Evolutionary conservation across 37 sponge, comb jelly and placozoan species (phyloP).

Genomic region (Amphimedon queenslandica): DNA sequence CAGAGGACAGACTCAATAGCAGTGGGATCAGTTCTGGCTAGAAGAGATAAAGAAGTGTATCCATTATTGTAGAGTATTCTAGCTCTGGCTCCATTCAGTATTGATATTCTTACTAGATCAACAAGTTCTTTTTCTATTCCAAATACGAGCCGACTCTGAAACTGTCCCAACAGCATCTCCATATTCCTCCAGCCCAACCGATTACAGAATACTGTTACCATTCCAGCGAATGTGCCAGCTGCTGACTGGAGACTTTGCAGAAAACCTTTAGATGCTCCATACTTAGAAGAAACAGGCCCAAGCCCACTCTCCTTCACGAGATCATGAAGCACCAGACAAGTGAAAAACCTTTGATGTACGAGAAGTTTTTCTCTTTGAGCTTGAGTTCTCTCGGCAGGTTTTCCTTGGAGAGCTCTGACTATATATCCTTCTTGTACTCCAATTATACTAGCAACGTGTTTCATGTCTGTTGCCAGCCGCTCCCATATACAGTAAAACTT

Average conservation of each 20-base stretch:
- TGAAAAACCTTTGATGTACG: conserved; percentile 83
- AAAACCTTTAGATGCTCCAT: conserved; percentile 78
- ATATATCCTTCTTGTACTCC: conserved; percentile 90
- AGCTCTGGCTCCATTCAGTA: conserved; percentile 86
- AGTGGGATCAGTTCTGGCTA: conserved; percentile 77
- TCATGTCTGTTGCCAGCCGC: conserved; percentile 72
- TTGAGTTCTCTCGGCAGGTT: conserved; percentile 39
- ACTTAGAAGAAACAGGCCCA: conserved; percentile 64
- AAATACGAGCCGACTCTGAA: conserved; percentile 89
- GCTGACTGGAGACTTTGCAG: conserved; percentile 92
- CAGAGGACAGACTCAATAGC: conserved; percentile 68
- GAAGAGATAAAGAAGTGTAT: conserved; percentile 68
- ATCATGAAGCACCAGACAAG: conserved; percentile 89
- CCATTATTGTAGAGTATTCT: conserved; percentile 93
- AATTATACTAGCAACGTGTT: conserved; percentile 77
- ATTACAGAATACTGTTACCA: conserved; percentile 94
- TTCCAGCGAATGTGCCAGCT: conserved; percentile 94
- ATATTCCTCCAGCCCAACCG: conserved; percentile 86
- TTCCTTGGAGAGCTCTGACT: conserved; percentile 65
- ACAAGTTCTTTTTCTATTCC: conserved; percentile 92
- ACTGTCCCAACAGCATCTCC: conserved; percentile 89
- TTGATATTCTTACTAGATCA: conserved; percentile 85
- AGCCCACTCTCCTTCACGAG: conserved; percentile 88
- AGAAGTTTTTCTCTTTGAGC: conserved; percentile 43
- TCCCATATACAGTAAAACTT: conserved; percentile 76